Percentiles rank a stretch among this genome's conserved stretches.
Conservation (phyloP, 2,888 invertebrate genomes). For the Sabellastarte sp. region DNA sequence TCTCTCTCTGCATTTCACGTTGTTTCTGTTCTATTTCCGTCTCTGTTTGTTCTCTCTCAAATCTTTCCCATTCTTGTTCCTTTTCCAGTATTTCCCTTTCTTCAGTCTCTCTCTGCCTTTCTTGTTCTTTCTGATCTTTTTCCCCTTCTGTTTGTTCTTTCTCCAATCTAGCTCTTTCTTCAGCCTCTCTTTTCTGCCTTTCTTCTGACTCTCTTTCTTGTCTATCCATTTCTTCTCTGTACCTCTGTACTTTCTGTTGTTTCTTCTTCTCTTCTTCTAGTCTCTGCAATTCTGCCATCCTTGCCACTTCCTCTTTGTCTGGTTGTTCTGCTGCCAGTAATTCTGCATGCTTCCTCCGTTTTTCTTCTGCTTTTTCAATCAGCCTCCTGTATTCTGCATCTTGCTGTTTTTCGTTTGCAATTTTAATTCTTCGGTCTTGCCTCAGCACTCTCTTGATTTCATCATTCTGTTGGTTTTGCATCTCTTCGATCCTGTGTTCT, state of each 20-base stretch:
- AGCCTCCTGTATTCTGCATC: not conserved
- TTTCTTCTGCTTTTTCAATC: not conserved
- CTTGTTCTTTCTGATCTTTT: not conserved
- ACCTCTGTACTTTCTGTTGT: not conserved
- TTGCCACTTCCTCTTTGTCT: not conserved
- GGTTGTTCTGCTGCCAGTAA: not conserved
- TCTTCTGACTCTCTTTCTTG: not conserved
- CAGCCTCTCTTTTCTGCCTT: not conserved
- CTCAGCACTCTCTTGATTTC: not conserved
- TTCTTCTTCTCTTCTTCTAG: not conserved
- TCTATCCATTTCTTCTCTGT: not conserved
- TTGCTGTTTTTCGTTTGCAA: not conserved
- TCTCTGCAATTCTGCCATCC: not conserved
- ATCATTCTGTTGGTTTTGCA: not conserved
- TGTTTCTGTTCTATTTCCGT: too few relatives aligned
- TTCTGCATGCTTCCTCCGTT: not conserved
- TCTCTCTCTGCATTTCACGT: too few relatives aligned
- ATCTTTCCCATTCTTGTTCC: conserved; percentile 1
- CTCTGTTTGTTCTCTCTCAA: not conserved
- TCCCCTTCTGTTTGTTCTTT: not conserved
- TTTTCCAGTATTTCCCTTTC: not conserved
- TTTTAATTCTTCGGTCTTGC: not conserved
- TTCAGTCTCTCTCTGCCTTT: not conserved
- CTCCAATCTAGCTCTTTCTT: not conserved
- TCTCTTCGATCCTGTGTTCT: not conserved